A percentile compares a stretch with the other conserved stretches of the same genome.
Conservation (phyloP, 1,140 invertebrate species). For the Metaphire vulgaris region DNA sequence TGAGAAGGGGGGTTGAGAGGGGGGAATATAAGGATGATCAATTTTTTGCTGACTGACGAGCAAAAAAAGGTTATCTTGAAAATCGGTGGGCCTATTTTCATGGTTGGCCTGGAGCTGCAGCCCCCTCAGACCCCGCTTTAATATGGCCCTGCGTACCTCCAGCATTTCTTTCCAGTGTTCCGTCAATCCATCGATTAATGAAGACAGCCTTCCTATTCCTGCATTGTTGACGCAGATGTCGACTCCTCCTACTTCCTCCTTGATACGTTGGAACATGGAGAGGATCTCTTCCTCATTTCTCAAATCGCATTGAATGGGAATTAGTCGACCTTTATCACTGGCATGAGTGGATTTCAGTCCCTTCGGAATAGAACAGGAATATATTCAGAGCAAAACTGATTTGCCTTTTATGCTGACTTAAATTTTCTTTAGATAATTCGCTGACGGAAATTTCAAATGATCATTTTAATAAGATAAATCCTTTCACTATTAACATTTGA, state of each 20-base stretch:
- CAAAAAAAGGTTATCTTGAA: no score
- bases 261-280: constrained; percentile 61
- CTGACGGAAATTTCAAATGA: not conserved
- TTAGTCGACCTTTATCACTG: constrained; percentile 7
- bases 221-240: constrained; percentile 71
- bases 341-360: not conserved
- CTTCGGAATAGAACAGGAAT: not conserved
- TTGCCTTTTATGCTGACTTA: no score
- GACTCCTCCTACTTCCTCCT: constrained; percentile 59
- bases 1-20: no score
- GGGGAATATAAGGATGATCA: no score
- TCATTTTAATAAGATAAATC: not conserved
- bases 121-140: no score
- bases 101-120: no score
- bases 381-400: no score
- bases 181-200: constrained; percentile 46
- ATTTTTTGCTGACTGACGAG: no score
- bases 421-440: no score
- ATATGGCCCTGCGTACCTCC: constrained; percentile 50
- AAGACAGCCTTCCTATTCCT: constrained; percentile 54
- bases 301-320: constrained; percentile 61
- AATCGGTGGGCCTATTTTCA: no score
- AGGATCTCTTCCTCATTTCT: constrained; percentile 61
- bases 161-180: constrained; percentile 55
- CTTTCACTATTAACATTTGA: not conserved